Evolutionary conservation across 2,113 vertebrate species (phyloP), one percentile per base, ranked within the genome.

Genomic region (Chelonoidis abingdonii): DNA sequence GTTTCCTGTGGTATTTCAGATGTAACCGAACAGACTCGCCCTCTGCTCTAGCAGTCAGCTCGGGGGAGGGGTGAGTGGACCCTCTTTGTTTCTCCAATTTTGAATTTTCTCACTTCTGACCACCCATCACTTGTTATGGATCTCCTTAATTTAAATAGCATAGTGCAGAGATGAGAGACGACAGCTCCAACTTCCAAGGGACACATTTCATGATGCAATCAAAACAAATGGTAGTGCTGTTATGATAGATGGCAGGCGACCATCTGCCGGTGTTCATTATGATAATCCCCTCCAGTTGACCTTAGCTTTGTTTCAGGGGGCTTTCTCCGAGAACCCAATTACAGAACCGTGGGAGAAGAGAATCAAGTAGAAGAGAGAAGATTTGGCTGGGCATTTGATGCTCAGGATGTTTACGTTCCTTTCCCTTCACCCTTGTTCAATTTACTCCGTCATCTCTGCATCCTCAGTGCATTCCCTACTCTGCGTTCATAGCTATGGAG

Each of bases 251-350:
- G 93, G 94, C 84, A 83, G 96, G 65, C 0, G 0, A 89, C 94
- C 95, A 94, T 96, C 95, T 97, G 95, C 65, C 35, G 17, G 65
- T 5, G 16, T 93, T 92, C 0, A 0, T 81, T 86, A 72, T 80
- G 80, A 5, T 3, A 6, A 25, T 94, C 88, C 85, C 54, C 84
- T 84, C 35, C 49, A 16, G 41, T 53, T 95, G 90, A 89, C 92
- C 78, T 96, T 90, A 93, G 85, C 49, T 96, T 94, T 92, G 94
- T 91, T 94, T 86, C 88, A 80, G 72, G 52, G 29, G 79, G 41
- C 54, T 75, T 96, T 86, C 80, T 94, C 85, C 62, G 88, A 24
- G 2, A 54, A 79, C 53, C 35, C 0, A 13, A 0, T 86, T 88
- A 31, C 81, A 50, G 75, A 75, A 56, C 38, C 0, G 0, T 19